These are phyloP conservation scores for Synergus itoensis DNA, from an alignment of 2,888 invertebrate species.

Conservation along the genomic window DNA sequence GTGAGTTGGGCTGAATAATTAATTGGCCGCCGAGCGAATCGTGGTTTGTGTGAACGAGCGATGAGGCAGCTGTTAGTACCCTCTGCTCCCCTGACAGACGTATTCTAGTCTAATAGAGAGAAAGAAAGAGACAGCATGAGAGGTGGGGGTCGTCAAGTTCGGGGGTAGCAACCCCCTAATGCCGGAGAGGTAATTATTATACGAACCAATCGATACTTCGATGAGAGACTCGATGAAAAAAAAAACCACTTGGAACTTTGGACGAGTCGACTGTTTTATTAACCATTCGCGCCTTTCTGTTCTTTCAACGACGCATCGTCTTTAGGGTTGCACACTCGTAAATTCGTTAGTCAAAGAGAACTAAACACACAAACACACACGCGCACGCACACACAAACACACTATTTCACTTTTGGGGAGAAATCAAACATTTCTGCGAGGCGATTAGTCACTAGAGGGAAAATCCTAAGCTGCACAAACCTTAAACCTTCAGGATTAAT, in stretches of 20 bases:
- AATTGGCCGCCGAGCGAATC: constrained; percentile 64
- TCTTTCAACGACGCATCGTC: constrained; percentile 20
- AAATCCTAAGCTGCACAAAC: constrained; percentile 5
- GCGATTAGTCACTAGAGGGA: constrained; percentile 17
- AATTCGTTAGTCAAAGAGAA: constrained; percentile 39
- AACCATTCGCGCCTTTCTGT: constrained; percentile 33
- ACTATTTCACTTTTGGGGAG: constrained; percentile 21
- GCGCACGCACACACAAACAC: neutral
- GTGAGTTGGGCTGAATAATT: constrained; percentile 60
- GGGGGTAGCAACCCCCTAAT: constrained; percentile 71
- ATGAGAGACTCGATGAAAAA: constrained; percentile 66
- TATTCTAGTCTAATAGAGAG: constrained; percentile 65
- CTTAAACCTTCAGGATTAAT: constrained; percentile 4
- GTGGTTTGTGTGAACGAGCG: constrained; percentile 55
- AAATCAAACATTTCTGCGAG: constrained; percentile 33
- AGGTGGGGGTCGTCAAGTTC: constrained; percentile 60
- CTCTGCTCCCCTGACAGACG: constrained; percentile 54
- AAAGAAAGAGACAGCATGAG: constrained; percentile 44
- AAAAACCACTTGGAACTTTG: constrained; percentile 56
- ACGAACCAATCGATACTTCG: constrained; percentile 76
- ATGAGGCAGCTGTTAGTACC: constrained; percentile 62
- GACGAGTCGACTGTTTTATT: constrained; percentile 55
- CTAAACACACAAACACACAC: neutral
- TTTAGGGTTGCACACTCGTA: constrained; percentile 20
- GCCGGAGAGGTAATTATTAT: constrained; percentile 75